phyloP scores from a whole-genome alignment of 2,888 invertebrate species.

The Sarcophaga caerulescens region DNA sequence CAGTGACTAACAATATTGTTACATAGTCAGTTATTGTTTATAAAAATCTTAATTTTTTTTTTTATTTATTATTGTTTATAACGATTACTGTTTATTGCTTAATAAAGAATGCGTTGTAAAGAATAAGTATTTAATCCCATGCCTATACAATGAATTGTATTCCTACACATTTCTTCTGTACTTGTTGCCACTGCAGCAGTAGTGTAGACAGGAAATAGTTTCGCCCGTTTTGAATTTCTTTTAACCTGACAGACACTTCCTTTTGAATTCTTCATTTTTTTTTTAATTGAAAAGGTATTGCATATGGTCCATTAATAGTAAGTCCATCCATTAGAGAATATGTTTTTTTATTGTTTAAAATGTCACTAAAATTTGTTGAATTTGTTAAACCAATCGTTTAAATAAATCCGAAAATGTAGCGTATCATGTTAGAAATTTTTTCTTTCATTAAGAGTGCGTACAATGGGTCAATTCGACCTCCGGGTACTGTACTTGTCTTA shows the following conservation, averaged over 20 bases:
- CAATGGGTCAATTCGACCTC: too few relatives aligned
- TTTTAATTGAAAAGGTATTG: constrained; percentile 12
- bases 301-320: constrained; percentile 52
- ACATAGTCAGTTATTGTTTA: constrained; percentile 32
- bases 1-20: constrained; percentile 51
- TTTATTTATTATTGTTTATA: neutral
- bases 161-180: neutral
- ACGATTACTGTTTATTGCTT: constrained; percentile 35
- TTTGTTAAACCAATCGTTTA: constrained; percentile 28
- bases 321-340: constrained; percentile 50
- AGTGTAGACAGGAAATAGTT: constrained; percentile 57
- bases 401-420: constrained; percentile 29
- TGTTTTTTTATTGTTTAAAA: constrained; percentile 52
- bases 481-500: too few relatives aligned
- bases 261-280: constrained; percentile 14
- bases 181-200: neutral
- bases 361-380: constrained; percentile 54
- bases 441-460: constrained; percentile 37
- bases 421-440: constrained; percentile 8
- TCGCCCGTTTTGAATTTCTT: constrained; percentile 9
- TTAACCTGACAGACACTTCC: constrained; percentile 35
- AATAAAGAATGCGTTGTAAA: constrained; percentile 27
- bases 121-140: constrained; percentile 62
- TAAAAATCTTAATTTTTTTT: neutral
- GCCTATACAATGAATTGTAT: constrained; percentile 27